phyloP scores from a whole-genome alignment of 1,140 invertebrate genomes.

The Diorhabda elongata region DNA sequence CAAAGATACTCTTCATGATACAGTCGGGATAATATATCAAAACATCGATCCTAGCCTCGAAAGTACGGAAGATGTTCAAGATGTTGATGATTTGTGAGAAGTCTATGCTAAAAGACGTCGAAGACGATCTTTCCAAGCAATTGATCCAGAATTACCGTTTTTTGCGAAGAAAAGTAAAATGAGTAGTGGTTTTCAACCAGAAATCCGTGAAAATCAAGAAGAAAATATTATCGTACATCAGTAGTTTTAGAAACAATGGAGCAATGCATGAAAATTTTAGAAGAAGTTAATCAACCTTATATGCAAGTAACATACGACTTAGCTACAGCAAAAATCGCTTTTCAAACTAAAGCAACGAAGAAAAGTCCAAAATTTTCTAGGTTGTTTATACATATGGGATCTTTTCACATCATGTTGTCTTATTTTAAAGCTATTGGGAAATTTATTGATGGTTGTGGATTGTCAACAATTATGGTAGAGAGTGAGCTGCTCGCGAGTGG shows the following conservation, averaged over 20 bases:
- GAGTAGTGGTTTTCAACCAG: constrained; percentile 21
- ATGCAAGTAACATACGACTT: no score
- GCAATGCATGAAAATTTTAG: constrained; percentile 34
- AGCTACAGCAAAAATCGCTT: no score
- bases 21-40: no score
- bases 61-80: no score
- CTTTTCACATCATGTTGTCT: constrained; percentile 51
- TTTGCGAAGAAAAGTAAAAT: constrained; percentile 19
- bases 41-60: no score
- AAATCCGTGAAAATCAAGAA: constrained; percentile 10
- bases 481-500: no score
- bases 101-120: no score
- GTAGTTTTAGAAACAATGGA: constrained; percentile 44
- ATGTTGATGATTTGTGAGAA: no score
- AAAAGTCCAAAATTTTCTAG: constrained; percentile 42
- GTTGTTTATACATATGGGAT: constrained; percentile 50
- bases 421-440: no score
- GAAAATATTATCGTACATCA: constrained; percentile 20
- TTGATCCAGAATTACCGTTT: constrained; percentile 15
- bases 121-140: constrained; percentile 24
- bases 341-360: constrained; percentile 45
- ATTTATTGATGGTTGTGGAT: no score
- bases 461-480: no score
- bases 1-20: no score
- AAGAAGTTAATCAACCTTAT: constrained; percentile 36